Evolutionary conservation across 37 sponge, comb jelly and placozoan species (phyloP).

Genomic region (Crambe crambe): DNA sequence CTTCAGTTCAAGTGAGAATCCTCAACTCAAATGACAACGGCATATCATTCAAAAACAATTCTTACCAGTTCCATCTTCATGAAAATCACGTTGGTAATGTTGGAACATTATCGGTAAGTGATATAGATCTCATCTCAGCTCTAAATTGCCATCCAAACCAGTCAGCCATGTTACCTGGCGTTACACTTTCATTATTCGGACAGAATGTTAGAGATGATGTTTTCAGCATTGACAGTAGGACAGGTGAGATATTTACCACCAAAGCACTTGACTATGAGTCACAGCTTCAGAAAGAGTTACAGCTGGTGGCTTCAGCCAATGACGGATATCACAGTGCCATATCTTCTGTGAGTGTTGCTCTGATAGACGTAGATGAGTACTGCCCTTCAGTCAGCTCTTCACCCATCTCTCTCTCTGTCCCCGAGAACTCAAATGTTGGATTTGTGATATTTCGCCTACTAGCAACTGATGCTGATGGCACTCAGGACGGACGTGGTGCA

Average conservation of each 20-base stretch:
- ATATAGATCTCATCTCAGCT: slow-evolving; percentile 21
- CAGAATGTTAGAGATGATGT: slow-evolving; percentile 5
- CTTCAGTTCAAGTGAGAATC: slow-evolving; percentile 25
- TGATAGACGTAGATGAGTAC: slow-evolving; percentile 59
- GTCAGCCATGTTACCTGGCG: slow-evolving; percentile 4
- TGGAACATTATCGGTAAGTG: slow-evolving; percentile 13
- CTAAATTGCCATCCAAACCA: slow-evolving; percentile 10
- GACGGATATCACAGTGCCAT: slow-evolving; percentile 34
- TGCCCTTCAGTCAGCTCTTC: slow-evolving; percentile 23
- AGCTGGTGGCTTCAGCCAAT: slow-evolving; percentile 15
- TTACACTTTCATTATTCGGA: slow-evolving; percentile 10
- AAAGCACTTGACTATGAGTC: slow-evolving; percentile 58
- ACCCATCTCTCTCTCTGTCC: slow-evolving; percentile 6
- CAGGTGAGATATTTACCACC: neutral
- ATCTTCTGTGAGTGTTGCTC: slow-evolving; percentile 17
- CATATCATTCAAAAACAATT: slow-evolving; percentile 15
- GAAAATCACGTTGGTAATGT: slow-evolving; percentile 47
- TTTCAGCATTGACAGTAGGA: slow-evolving; percentile 5
- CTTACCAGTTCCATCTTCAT: slow-evolving; percentile 5
- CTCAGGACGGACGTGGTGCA: neutral
- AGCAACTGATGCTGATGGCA: slow-evolving; percentile 58
- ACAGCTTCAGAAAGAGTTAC: neutral
- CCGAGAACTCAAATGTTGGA: slow-evolving; percentile 29
- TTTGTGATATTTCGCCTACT: slow-evolving; percentile 4
- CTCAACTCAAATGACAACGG: slow-evolving; percentile 53